These are phyloP conservation scores for Neofelis nebulosa DNA, from an alignment of 2,113 vertebrate species.

Conservation along the genomic window DNA sequence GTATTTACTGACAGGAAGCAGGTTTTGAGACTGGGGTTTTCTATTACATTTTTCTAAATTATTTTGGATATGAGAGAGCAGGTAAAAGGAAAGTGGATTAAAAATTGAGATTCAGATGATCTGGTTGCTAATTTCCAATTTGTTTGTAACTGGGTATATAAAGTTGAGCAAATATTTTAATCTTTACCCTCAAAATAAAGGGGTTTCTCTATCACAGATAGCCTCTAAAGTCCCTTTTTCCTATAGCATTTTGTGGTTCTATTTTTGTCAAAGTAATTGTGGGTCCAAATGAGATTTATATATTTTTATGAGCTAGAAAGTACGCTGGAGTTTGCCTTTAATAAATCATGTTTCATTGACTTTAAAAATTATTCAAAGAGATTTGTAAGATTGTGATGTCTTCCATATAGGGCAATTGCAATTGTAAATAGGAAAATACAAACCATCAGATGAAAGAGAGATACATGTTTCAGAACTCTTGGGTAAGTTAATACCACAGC, in stretches of 20 bases:
- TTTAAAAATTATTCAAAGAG: neutral
- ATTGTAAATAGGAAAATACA: neutral
- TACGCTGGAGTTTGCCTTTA: neutral
- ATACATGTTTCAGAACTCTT: neutral
- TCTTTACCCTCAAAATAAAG: neutral
- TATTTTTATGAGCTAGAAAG: neutral
- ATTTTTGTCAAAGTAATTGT: neutral
- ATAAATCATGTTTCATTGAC: neutral
- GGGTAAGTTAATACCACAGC: neutral
- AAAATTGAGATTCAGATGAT: neutral
- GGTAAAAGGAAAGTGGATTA: neutral
- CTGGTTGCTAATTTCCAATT: neutral
- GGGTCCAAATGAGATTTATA: neutral
- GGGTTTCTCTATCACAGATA: slow-evolving; percentile 11
- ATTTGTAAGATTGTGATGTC: neutral
- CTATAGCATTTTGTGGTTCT: neutral
- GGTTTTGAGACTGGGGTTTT: neutral
- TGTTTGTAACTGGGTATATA: neutral
- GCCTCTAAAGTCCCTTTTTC: neutral
- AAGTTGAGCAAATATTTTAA: neutral
- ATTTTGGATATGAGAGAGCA: neutral
- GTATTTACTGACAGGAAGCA: neutral
- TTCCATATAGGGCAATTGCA: neutral
- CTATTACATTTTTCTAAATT: neutral
- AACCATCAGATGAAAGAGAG: neutral